Percentiles rank a stretch among this genome's conserved stretches.
Evolutionary conservation across 1,140 invertebrate genomes (phyloP).

Genomic region (Apolygus lucorum): DNA sequence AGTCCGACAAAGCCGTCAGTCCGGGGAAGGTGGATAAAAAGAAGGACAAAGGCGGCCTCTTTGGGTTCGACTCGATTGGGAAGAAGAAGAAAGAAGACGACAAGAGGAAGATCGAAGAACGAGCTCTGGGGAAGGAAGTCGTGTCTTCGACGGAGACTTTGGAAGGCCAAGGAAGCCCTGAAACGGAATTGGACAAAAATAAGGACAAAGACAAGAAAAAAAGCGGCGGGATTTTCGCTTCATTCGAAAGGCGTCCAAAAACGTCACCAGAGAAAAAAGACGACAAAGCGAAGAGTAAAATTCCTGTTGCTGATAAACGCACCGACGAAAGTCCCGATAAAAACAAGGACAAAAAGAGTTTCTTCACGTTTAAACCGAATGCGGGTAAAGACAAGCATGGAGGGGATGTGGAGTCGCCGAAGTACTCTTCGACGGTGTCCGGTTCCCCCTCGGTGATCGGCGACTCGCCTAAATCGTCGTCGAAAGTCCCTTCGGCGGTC

Average conservation of each 20-base stretch:
- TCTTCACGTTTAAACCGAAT: neutral
- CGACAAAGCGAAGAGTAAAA: neutral
- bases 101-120: slow-evolving; percentile 1
- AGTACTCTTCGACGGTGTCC: neutral
- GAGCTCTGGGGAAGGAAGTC: neutral
- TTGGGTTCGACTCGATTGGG: neutral
- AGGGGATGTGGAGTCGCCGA: neutral
- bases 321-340: neutral
- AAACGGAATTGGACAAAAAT: neutral
- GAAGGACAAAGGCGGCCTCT: neutral
- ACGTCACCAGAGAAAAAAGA: slow-evolving; percentile 14
- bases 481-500: neutral
- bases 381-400: neutral
- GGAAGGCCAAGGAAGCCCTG: neutral
- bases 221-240: neutral
- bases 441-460: neutral
- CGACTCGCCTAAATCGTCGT: neutral
- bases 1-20: slow-evolving; percentile 24
- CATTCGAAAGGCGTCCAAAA: neutral
- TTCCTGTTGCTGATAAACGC: neutral
- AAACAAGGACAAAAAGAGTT: slow-evolving; percentile 13
- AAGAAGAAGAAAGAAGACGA: slow-evolving; percentile 17
- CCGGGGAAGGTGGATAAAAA: neutral
- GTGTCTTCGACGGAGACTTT: neutral
- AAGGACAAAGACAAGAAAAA: neutral